A percentile compares a stretch with the other conserved stretches of the same genome.
Evolutionary conservation across 2,888 invertebrate species (phyloP).

Genomic region (Lissocephala sabroskyi): DNA sequence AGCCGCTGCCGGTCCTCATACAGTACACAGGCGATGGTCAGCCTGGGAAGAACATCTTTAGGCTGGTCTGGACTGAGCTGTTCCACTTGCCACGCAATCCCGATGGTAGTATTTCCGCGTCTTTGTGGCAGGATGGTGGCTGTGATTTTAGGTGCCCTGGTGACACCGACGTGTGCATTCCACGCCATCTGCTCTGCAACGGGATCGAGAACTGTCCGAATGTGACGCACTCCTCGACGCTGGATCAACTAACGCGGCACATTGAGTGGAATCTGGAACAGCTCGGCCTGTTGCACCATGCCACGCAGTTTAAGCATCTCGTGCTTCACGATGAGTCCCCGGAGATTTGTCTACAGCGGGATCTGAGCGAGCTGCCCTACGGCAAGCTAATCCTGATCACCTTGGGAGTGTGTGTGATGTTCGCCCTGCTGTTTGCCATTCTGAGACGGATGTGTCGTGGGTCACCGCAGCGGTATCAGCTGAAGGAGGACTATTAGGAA

Average conservation of each 20-base stretch:
- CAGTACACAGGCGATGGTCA: slow-evolving; percentile 84
- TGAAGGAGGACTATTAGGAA: slow-evolving; percentile 49
- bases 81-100: slow-evolving; percentile 88
- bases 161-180: slow-evolving; percentile 86
- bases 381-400: slow-evolving; percentile 68
- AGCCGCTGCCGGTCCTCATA: slow-evolving; percentile 79
- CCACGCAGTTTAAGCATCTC: slow-evolving; percentile 72
- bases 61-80: slow-evolving; percentile 91
- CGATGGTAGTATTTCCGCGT: slow-evolving; percentile 85
- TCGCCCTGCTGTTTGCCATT: slow-evolving; percentile 69
- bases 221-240: slow-evolving; percentile 73
- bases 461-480: slow-evolving; percentile 37
- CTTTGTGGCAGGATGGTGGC: slow-evolving; percentile 80
- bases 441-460: slow-evolving; percentile 68
- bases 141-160: slow-evolving; percentile 93
- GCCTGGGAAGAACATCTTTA: slow-evolving; percentile 88
- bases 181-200: slow-evolving; percentile 87
- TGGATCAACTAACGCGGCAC: slow-evolving; percentile 75
- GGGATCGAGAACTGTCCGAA: slow-evolving; percentile 91
- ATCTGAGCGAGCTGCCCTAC: slow-evolving; percentile 72
- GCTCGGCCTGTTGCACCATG: slow-evolving; percentile 74
- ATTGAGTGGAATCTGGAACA: slow-evolving; percentile 77
- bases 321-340: slow-evolving; percentile 83
- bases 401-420: slow-evolving; percentile 65
- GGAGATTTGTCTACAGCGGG: slow-evolving; percentile 78